Evolutionary conservation across 2,888 invertebrate species (phyloP), one percentile per base, ranked within the genome.

Genomic region (Yponomeuta evonymella): DNA sequence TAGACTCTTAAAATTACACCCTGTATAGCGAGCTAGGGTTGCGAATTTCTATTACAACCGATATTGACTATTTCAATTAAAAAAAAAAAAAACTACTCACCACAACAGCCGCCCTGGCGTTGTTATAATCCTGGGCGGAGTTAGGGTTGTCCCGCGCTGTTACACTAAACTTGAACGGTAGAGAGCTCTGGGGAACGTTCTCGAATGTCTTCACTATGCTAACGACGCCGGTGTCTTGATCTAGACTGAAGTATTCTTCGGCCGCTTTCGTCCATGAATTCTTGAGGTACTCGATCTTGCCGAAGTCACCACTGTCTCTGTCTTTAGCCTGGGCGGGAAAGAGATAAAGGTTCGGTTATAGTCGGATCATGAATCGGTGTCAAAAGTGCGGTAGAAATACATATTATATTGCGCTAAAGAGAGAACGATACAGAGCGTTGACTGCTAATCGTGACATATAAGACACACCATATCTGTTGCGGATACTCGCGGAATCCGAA

Each of bases 251-350:
- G 79, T 95, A 96, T 71, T 95, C 94, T 4, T 93, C 93, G 12
- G 87, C 93, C 15, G 84, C 86, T 79, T 83, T 90, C 58, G 81
- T 90, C 92, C 86, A 93, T 0, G 87, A 92, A 77, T 87, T 91
- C 77, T 91, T 91, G 10, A 88, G 89, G 84, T 97, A 98, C 74
- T 95, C 94, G 33, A 98, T 89, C 79, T 95, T 95, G 1, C 98
- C 98, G 82, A 94, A 96, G 74, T 95, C 95, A 0, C 97, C 97
- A 71, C 96, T 96, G 82, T 98, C 98, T 75, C 94, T 94, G 85
- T 98, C 98, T 75, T 95, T 95, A 0, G 98, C 98, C 93, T 96
- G 75, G 11, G 75, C 70, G 72, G 6, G 8, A 43, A 43, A 43
- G 43, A 43, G 43, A 43, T 43, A 43, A 43, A 43, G 43, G 8